A percentile compares a stretch with the other conserved stretches of the same genome.
phyloP scores from a whole-genome alignment of 2,888 invertebrate genomes.

The Leptinotarsa haldemani region DNA sequence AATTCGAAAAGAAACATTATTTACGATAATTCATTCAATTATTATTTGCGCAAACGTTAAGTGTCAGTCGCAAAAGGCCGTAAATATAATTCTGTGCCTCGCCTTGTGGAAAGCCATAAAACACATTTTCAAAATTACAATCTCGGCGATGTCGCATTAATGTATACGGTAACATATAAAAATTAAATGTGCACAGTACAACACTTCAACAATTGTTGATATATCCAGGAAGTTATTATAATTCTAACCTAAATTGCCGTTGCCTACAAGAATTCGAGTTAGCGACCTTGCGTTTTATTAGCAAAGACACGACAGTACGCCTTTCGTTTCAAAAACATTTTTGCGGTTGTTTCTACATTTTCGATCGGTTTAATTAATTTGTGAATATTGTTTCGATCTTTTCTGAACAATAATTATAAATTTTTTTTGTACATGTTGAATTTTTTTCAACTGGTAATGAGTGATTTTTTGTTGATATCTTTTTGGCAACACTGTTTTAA shows the following conservation, averaged over 20 bases:
- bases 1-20: neutral
- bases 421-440: no score
- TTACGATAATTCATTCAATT: neutral
- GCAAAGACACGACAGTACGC: neutral
- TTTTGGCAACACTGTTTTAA: no score
- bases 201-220: neutral
- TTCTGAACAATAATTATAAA: no score
- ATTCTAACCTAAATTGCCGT: neutral
- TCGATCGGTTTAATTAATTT: neutral
- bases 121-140: neutral
- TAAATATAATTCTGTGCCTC: neutral
- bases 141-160: neutral
- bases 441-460: no score
- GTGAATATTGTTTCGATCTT: no score
- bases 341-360: neutral
- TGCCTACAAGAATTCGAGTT: neutral
- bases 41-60: neutral
- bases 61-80: neutral
- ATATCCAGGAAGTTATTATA: neutral
- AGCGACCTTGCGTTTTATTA: constrained; percentile 1
- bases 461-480: no score
- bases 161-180: neutral
- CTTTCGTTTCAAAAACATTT: neutral
- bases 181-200: neutral
- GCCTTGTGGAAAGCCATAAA: neutral